Base-by-base conservation (phyloP, 2,113 vertebrate species). In the Oreochromis niloticus region DNA sequence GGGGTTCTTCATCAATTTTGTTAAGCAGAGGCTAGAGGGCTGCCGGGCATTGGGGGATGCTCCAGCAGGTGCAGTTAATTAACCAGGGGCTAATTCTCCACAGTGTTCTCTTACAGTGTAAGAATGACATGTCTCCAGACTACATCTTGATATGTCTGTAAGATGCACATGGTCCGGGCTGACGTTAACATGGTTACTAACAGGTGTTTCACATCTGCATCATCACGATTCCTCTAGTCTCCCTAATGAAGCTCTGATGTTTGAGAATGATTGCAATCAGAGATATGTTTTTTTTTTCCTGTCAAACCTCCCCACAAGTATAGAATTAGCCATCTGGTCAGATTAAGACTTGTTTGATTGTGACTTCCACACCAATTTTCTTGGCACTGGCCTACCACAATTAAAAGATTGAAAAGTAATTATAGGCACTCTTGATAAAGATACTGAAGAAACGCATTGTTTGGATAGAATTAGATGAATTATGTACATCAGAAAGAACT, bases 311-410 rank as follows among this genome's bases (percentile, higher is more conserved):
- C 59, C 3, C 9, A 11, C 90, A 89, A 91, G 94, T 83, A 93
- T 94, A 95, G 92, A 95, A 95, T 94, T 92, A 94, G 91, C 87
- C 94, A 95, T 94, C 93, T 96, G 94, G 93, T 94, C 90, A 90
- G 81, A 91, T 56, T 73, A 88, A 36, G 89, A 92, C 80, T 91
- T 87, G 71, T 91, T 83, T 94, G 91, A 95, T 94, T 95, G 89
- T 86, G 87, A 87, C 92, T 82, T 91, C 39, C 46, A 22, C 10
- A 36, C 24, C 34, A 8, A 14, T 71, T 92, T 81, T 90, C 59
- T 82, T 78, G 79, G 56, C 82, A 39, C 82, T 85, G 85, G 90
- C 81, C 89, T 17, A 11, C 71, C 54, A 89, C 32, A 5, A 80
- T 87, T 14, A 3, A 82, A 90, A 84, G 14, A 6, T 82, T 52